These are phyloP conservation scores for Pelusios castaneus DNA, from an alignment of 2,113 vertebrate species.

Conservation along the genomic window DNA sequence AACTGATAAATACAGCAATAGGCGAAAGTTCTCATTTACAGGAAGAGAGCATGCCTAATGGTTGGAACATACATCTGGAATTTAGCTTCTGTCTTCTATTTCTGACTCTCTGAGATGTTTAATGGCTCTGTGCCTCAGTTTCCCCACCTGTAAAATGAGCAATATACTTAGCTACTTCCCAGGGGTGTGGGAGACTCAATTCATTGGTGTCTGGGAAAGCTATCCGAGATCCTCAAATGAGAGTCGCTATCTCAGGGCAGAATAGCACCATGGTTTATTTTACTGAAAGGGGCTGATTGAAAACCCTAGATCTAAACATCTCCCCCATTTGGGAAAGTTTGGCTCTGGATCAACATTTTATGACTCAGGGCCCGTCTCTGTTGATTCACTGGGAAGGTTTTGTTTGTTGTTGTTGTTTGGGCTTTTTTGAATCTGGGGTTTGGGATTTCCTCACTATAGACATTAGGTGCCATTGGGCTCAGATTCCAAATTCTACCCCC, in stretches of 20 bases:
- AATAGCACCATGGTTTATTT: not conserved
- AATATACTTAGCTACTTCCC: not conserved
- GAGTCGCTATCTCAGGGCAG: not conserved
- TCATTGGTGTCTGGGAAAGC: not conserved
- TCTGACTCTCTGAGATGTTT: not conserved
- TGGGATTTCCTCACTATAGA: not conserved
- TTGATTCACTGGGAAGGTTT: accelerated
- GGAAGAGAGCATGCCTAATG: not conserved
- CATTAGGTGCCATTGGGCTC: not conserved
- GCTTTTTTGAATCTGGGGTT: not conserved
- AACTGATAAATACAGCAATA: not conserved
- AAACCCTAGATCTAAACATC: not conserved
- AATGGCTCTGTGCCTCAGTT: not conserved
- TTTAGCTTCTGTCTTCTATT: not conserved
- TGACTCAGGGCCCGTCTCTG: not conserved
- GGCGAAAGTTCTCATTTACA: no score
- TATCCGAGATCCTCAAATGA: not conserved
- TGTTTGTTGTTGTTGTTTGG: no score
- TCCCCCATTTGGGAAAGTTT: not conserved
- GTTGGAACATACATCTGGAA: not conserved
- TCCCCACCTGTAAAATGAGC: not conserved
- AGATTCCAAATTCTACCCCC: no score
- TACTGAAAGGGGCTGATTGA: not conserved
- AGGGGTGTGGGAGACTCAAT: not conserved
- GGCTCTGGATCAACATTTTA: not conserved